phyloP scores from a whole-genome alignment of 2,113 vertebrate species.

The Tichodroma muraria region DNA sequence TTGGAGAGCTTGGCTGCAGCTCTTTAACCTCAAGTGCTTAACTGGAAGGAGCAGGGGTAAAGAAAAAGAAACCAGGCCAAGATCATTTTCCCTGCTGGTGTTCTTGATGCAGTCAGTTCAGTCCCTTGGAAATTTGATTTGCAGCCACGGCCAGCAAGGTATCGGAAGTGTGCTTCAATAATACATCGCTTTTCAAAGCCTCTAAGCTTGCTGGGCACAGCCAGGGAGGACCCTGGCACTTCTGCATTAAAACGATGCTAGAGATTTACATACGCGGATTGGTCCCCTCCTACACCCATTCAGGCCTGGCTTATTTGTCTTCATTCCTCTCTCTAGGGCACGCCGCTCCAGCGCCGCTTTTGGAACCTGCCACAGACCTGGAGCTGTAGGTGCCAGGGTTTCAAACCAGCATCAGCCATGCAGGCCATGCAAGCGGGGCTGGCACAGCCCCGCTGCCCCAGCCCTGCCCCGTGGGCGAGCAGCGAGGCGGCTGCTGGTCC shows the following conservation, averaged over 20 bases:
- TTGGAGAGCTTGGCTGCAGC: background rate
- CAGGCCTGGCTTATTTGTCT: conserved; percentile 13
- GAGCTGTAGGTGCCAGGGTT: background rate
- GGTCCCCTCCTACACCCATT: background rate
- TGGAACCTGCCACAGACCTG: background rate
- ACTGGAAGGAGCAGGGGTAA: background rate
- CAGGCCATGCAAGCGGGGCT: conserved; percentile 31
- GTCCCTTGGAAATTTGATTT: background rate
- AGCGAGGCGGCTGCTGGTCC: background rate
- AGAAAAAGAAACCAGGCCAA: conserved; percentile 13
- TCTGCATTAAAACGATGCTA: background rate
- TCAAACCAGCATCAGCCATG: conserved; percentile 3
- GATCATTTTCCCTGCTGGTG: background rate
- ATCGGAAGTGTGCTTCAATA: background rate
- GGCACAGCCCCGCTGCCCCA: background rate
- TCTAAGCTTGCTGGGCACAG: background rate
- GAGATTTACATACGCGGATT: background rate
- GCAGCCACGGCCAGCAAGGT: background rate
- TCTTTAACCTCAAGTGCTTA: background rate
- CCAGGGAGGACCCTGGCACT: background rate
- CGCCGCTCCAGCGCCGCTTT: rapidly evolving
- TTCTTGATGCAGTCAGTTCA: background rate
- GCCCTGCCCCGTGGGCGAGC: background rate
- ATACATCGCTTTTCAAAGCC: background rate
- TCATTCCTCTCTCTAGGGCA: background rate